Percentiles rank a stretch among this genome's conserved stretches.
These are phyloP conservation scores for Erebia epiphron DNA, from an alignment of 2,888 invertebrate genomes.

Conservation along the genomic window DNA sequence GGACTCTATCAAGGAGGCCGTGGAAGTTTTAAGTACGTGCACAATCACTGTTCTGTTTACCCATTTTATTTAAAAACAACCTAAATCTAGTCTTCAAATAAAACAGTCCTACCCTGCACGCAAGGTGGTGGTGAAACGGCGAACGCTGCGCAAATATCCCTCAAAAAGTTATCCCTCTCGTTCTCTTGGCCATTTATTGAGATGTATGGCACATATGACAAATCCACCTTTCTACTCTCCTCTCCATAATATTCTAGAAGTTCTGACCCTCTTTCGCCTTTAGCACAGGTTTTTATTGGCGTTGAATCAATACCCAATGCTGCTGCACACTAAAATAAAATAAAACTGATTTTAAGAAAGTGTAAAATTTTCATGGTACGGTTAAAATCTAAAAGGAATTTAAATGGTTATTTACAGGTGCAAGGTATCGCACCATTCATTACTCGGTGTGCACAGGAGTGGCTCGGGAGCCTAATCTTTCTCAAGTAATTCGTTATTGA, in stretches of 20 bases:
- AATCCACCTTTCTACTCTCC: conserved; percentile 37
- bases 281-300: conserved; percentile 84
- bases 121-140: conserved; percentile 37
- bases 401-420: too few species aligned
- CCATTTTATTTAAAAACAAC: too few species aligned
- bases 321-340: conserved; percentile 40
- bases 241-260: conserved; percentile 42
- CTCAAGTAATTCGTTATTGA: too few species aligned
- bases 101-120: too few species aligned
- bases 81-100: neutral
- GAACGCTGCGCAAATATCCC: conserved; percentile 40
- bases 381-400: too few species aligned
- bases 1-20: too few species aligned
- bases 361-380: too few species aligned
- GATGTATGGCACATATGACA: conserved; percentile 40
- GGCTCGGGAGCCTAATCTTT: too few species aligned
- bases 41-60: too few species aligned
- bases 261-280: conserved; percentile 34
- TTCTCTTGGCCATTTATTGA: conserved; percentile 38
- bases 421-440: too few species aligned
- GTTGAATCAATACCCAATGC: conserved; percentile 29
- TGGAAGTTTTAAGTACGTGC: too few species aligned
- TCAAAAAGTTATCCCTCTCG: conserved; percentile 27
- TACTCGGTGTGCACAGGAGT: too few species aligned
- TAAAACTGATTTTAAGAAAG: neutral